Conservation (phyloP, 2,797 vertebrate species). For the Hafferia zeledoni region DNA sequence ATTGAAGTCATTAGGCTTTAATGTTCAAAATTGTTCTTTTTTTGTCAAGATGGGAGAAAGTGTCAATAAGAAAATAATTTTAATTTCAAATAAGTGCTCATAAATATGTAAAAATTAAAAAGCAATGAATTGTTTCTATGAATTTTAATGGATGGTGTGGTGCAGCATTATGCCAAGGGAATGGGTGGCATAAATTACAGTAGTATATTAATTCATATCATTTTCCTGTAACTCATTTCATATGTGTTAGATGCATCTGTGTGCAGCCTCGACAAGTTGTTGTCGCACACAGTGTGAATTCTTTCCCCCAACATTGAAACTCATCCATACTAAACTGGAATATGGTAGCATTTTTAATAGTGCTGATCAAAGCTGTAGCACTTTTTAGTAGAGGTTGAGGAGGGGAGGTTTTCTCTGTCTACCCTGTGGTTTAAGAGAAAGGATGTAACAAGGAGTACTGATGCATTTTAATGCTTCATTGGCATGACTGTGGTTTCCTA, state of each 20-base stretch:
- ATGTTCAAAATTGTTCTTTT: background rate
- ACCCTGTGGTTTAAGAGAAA: background rate
- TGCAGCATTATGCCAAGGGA: conserved; percentile 6
- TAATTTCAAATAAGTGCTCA: conserved; percentile 41
- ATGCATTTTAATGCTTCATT: background rate
- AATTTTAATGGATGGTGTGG: conserved; percentile 19
- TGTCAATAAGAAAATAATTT: conserved; percentile 53
- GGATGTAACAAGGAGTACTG: background rate
- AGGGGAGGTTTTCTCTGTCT: background rate
- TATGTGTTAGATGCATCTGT: background rate
- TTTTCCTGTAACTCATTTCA: conserved; percentile 1
- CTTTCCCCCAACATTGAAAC: background rate
- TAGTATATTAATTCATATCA: background rate
- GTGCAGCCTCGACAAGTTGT: background rate
- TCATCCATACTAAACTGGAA: background rate
- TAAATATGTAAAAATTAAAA: conserved; percentile 59
- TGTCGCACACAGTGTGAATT: background rate
- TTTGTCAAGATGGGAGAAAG: conserved; percentile 20
- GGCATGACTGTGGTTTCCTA: background rate
- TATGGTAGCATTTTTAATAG: background rate
- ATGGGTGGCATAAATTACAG: conserved; percentile 55
- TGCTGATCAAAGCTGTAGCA: background rate
- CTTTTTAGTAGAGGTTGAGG: background rate
- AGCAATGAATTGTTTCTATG: conserved; percentile 40
- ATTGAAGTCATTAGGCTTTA: conserved; percentile 22